These are phyloP conservation scores for Ceramica pisi DNA, from an alignment of 2,888 invertebrate genomes.

Conservation along the genomic window DNA sequence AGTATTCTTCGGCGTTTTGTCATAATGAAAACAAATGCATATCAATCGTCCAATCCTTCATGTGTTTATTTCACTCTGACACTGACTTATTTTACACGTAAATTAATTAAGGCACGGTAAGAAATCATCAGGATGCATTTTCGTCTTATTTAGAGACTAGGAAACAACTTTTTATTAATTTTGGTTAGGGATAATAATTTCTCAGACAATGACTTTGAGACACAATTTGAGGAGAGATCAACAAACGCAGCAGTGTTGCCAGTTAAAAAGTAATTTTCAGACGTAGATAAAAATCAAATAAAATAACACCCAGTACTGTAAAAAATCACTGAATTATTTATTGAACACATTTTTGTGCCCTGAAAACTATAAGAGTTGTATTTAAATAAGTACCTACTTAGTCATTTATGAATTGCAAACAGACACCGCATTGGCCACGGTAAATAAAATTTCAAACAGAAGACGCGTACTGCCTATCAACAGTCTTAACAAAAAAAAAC, in stretches of 20 bases:
- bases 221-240: constrained; percentile 41
- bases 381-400: background rate
- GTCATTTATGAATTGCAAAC: background rate
- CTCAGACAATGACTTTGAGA: constrained; percentile 48
- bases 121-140: constrained; percentile 45
- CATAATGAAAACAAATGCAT: constrained; percentile 88
- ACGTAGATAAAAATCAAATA: background rate
- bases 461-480: too few species aligned
- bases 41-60: constrained; percentile 66
- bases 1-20: constrained; percentile 89
- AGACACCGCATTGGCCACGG: too few species aligned
- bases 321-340: background rate
- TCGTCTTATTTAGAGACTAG: background rate
- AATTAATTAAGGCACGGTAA: constrained; percentile 64
- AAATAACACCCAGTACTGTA: too few species aligned
- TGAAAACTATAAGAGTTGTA: background rate
- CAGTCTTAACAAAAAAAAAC: too few species aligned
- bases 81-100: constrained; percentile 22
- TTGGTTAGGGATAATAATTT: constrained; percentile 44
- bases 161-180: constrained; percentile 28
- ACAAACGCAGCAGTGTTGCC: constrained; percentile 55
- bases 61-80: constrained; percentile 69
- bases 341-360: background rate
- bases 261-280: constrained; percentile 3
- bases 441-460: background rate